phyloP scores from a whole-genome alignment of 2,113 vertebrate genomes.

The Aegithalos caudatus region DNA sequence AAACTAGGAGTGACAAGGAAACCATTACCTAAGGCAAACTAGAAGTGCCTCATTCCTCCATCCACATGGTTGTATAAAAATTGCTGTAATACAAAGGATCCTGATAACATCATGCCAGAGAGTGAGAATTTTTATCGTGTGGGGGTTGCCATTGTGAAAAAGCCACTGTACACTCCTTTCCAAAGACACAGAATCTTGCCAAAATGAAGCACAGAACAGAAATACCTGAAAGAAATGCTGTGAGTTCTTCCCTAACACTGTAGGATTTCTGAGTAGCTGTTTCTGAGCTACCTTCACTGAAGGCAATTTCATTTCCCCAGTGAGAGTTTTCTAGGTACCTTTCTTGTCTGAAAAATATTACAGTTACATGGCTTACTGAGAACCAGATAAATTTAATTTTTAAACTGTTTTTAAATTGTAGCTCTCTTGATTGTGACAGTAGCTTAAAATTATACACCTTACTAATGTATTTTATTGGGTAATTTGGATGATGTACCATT shows the following conservation, averaged over 20 bases:
- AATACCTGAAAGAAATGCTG: neutral
- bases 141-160: neutral
- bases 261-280: neutral
- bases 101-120: neutral
- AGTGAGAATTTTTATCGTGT: neutral
- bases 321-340: neutral
- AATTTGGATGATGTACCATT: neutral
- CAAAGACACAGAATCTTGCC: neutral
- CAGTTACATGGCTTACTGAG: neutral
- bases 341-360: neutral
- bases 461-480: neutral
- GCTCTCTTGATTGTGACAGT: neutral
- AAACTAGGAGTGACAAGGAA: neutral
- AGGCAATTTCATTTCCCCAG: neutral
- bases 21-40: neutral
- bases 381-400: neutral
- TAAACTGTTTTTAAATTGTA: neutral
- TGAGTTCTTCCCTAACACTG: fast-evolving
- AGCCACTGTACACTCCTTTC: neutral
- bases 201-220: neutral
- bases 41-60: neutral
- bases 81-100: neutral
- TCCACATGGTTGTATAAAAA: neutral
- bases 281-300: neutral
- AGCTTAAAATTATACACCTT: neutral